phyloP scores from a whole-genome alignment of 1,140 invertebrate species.

The Homalodisca vitripennis region DNA sequence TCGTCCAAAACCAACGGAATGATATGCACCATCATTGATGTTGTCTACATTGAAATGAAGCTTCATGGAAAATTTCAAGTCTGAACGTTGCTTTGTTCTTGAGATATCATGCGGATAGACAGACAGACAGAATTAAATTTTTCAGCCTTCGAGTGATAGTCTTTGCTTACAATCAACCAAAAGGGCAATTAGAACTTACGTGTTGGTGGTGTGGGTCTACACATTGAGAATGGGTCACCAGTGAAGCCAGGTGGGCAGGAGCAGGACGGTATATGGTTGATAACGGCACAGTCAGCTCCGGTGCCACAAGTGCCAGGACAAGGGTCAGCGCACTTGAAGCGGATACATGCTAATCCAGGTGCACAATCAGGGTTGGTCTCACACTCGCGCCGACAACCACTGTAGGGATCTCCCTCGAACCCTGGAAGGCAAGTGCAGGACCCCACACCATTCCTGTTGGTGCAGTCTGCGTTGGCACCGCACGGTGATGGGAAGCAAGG shows the following conservation, averaged over 20 bases:
- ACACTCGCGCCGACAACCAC: conserved; percentile 48
- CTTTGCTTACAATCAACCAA: too few species aligned
- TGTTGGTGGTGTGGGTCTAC: conserved; percentile 45
- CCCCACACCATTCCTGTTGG: conserved; percentile 45
- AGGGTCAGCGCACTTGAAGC: conserved; percentile 55
- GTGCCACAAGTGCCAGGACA: conserved; percentile 56
- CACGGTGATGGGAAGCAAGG: conserved; percentile 49
- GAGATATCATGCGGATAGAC: not conserved
- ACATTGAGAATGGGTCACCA: conserved; percentile 59
- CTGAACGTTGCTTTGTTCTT: not conserved
- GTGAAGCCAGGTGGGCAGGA: conserved; percentile 54
- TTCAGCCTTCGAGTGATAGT: too few species aligned
- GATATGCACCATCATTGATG: too few species aligned
- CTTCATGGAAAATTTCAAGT: too few species aligned
- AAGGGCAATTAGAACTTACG: conserved; percentile 46
- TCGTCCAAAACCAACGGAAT: too few species aligned
- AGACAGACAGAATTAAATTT: not conserved
- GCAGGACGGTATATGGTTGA: conserved; percentile 55
- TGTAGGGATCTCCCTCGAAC: conserved; percentile 53
- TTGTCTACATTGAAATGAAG: too few species aligned
- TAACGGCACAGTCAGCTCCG: conserved; percentile 54
- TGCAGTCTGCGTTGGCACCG: conserved; percentile 51
- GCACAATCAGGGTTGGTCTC: conserved; percentile 54
- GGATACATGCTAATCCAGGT: conserved; percentile 51
- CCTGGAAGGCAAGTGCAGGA: conserved; percentile 50